Base-by-base conservation (phyloP, 2,113 vertebrate genomes). In the Gambusia affinis region DNA sequence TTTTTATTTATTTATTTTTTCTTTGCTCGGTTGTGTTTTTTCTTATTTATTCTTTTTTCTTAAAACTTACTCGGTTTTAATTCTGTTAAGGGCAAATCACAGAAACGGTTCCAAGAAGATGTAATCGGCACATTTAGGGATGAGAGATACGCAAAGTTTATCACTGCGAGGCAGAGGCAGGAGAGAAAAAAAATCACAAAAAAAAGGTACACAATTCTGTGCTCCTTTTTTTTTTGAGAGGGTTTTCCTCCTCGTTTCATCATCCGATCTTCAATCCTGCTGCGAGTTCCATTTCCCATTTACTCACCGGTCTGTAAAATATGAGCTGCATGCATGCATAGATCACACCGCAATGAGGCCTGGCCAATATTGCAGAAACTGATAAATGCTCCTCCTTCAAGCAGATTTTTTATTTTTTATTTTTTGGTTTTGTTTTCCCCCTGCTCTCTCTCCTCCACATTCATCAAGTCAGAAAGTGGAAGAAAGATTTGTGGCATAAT, bases 221-320 rank as follows among this genome's bases (percentile, higher is more conserved):
- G 42, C 78, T 78, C 64, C 30, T 30, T 37, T 37, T 35, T 37
- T 37, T 37, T 88, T 72, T 72, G 5, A n/a, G 61, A 28, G 67
- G 54, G 31, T 70, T 92, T 92, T 92, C 82, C 84, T 77, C 74
- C 64, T 28, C 14, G 73, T 93, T 91, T 90, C 88, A 91, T 93
- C 91, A 92, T 89, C 82, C 84, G 63, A 80, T 83, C 81, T 85
- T 65, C 75, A 70, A 51, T 79, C 89, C 86, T 27, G 74, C 81
- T 83, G 79, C 31, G 78, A 75, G 73, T 67, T 7, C 1, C 67
- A 69, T 75, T 78, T 64, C 33, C 77, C 62, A 1, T 81, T 80
- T 71, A 81, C 76, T 39, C 65, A 15, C 60, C 80, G 78, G 73
- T 80, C 72, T 83, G 64, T 78, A 66, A 82, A 80, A 71, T 69